Conservation (phyloP, 2,113 vertebrate species). For the Acanthochromis polyacanthus region DNA sequence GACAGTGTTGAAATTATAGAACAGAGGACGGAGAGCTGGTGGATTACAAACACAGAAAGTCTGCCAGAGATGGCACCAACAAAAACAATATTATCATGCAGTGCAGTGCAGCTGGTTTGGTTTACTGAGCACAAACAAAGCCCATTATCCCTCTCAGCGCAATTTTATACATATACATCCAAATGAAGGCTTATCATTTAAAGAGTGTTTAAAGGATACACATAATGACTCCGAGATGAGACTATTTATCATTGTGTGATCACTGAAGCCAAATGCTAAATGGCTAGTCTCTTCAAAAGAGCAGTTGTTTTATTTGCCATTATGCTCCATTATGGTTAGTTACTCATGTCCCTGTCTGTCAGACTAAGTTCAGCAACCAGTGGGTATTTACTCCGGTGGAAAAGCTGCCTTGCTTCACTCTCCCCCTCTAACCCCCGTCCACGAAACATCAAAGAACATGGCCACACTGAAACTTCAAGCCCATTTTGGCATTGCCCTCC, state of each 20-base stretch:
- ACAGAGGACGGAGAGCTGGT: slow-evolving; percentile 43
- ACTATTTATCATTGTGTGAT: slow-evolving; percentile 62
- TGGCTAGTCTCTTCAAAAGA: slow-evolving; percentile 52
- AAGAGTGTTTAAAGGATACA: slow-evolving; percentile 58
- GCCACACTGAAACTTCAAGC: slow-evolving; percentile 79
- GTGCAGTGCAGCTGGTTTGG: slow-evolving; percentile 60
- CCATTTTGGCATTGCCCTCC: slow-evolving; percentile 77
- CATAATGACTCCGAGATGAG: slow-evolving; percentile 50
- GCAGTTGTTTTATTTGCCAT: slow-evolving; percentile 67
- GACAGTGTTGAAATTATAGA: slow-evolving; percentile 57
- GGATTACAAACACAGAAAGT: slow-evolving; percentile 56
- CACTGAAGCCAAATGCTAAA: slow-evolving; percentile 56
- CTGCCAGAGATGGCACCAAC: slow-evolving; percentile 59
- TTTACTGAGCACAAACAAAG: slow-evolving; percentile 59
- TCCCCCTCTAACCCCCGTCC: slow-evolving; percentile 13
- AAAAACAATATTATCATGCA: slow-evolving; percentile 66
- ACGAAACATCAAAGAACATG: slow-evolving; percentile 78
- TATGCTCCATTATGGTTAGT: slow-evolving; percentile 69
- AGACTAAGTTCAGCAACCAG: slow-evolving; percentile 60
- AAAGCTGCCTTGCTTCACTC: slow-evolving; percentile 37
- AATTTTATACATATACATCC: slow-evolving; percentile 38
- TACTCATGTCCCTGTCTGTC: slow-evolving; percentile 50
- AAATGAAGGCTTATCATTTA: slow-evolving; percentile 58
- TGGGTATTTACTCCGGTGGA: slow-evolving; percentile 64
- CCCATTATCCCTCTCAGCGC: slow-evolving; percentile 43